These are phyloP conservation scores for Papilio helenus DNA, from an alignment of 1,140 invertebrate genomes.

Conservation along the genomic window DNA sequence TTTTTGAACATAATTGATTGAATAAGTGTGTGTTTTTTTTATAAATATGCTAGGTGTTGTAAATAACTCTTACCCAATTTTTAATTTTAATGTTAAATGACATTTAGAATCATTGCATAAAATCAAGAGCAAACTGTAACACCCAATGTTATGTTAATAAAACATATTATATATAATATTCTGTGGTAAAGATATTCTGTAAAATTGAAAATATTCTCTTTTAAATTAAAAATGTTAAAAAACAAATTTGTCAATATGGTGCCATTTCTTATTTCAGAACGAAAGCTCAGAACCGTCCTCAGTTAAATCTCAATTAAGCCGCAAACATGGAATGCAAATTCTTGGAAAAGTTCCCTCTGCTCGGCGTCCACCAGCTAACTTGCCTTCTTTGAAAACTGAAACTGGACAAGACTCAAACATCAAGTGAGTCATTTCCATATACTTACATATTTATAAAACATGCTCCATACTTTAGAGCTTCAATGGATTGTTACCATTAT, in stretches of 20 bases:
- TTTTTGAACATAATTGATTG: background rate
- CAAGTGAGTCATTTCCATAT: slow-evolving; percentile 63
- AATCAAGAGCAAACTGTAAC: no score
- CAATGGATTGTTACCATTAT: slow-evolving; percentile 25
- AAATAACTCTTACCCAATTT: no score
- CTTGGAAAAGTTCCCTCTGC: slow-evolving; percentile 98
- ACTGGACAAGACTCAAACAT: slow-evolving; percentile 82
- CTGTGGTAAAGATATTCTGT: background rate
- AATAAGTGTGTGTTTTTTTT: background rate
- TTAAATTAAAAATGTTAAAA: background rate
- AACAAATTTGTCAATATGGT: background rate
- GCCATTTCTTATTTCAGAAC: slow-evolving; percentile 84
- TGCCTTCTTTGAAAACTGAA: slow-evolving; percentile 98
- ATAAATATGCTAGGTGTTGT: background rate
- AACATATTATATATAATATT: background rate
- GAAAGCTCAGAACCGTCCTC: slow-evolving; percentile 94
- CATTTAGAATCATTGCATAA: no score
- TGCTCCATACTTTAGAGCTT: background rate
- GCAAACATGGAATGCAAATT: slow-evolving; percentile 99
- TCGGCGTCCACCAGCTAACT: slow-evolving; percentile 97
- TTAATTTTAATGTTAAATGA: no score
- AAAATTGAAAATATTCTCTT: background rate
- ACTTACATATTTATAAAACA: background rate
- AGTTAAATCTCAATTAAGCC: slow-evolving; percentile 93
- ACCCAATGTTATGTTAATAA: background rate